Evolutionary conservation across 2,113 vertebrate genomes (phyloP), one percentile per base, ranked within the genome.

Genomic region (Pyrgilauda ruficollis): DNA sequence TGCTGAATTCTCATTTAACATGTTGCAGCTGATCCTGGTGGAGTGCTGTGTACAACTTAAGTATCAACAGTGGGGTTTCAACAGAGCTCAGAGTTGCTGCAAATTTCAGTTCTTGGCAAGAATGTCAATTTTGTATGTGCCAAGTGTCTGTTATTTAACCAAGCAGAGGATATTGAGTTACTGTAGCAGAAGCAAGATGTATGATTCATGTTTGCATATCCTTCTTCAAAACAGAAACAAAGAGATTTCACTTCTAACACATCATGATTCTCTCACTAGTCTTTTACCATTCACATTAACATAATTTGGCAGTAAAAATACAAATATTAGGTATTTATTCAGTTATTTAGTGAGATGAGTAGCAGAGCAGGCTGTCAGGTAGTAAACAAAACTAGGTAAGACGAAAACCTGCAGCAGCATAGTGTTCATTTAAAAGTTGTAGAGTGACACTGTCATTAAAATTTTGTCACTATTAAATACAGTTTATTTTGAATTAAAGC

Each of bases 141-240:
- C 98, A 98, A 97, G 95, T 95, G 96, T 97, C 96, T 97, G 94
- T 97, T 98, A 97, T 98, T 98, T 97, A 98, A 98, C 97, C 98
- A 98, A 98, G 97, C 98, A 98, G 95, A 94, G 94, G 84, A 97
- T 98, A 98, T 97, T 98, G 97, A 97, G 97, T 98, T 98, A 98
- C 97, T 98, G 96, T 96, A 97, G 97, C 89, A 89, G 86, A 96
- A 97, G 97, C 96, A 94, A 92, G 88, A 91, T 97, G 96, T 98
- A 97, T 97, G 95, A 97, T 95, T 97, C 85, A 88, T 97, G 90
- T 95, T 95, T 94, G 56, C 88, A 93, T 96, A 96, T 94, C 90
- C 86, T 94, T 95, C 93, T 97, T 94, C 94, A 95, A 96, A 96
- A 91, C 75, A 97, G 96, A 97, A 94, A 74, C 89, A 88, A 85